Evolutionary conservation across 1,140 invertebrate species (phyloP).

Genomic region (Lasioglossum baleicum): DNA sequence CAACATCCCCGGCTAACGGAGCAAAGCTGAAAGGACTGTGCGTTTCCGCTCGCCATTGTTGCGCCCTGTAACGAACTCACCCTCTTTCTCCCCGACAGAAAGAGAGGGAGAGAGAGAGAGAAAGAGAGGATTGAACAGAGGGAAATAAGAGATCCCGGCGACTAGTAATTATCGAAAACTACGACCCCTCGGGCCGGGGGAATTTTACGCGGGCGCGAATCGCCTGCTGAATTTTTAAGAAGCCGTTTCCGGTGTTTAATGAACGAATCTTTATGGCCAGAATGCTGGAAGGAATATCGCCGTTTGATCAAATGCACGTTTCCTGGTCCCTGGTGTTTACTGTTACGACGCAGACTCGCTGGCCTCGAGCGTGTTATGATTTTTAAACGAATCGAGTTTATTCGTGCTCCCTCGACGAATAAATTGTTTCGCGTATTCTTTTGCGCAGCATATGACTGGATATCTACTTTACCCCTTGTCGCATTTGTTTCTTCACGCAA

Average conservation of each 20-base stretch:
- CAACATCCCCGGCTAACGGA: conserved; percentile 33
- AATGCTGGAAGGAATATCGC: too few species aligned
- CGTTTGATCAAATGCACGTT: too few species aligned
- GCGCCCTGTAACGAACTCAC: conserved; percentile 11
- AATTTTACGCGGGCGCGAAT: conserved; percentile 24
- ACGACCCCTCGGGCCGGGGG: neutral
- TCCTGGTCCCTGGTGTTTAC: too few species aligned
- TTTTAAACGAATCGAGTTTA: too few species aligned
- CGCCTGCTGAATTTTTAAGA: conserved; percentile 41
- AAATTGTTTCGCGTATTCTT: too few species aligned
- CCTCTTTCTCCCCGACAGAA: neutral
- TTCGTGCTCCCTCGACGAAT: too few species aligned
- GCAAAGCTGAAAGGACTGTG: conserved; percentile 21
- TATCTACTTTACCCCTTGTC: too few species aligned
- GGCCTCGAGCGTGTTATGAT: too few species aligned
- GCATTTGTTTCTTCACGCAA: too few species aligned
- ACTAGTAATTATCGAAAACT: conserved; percentile 38
- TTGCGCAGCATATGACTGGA: too few species aligned
- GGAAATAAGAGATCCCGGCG: conserved; percentile 11
- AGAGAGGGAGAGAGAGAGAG: too few species aligned
- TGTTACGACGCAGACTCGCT: too few species aligned
- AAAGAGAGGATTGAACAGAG: neutral
- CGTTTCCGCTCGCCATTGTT: conserved; percentile 15
- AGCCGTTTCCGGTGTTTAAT: neutral
- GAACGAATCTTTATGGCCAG: neutral